Conservation (phyloP, 2,113 vertebrate genomes). For the Columba janthina region DNA sequence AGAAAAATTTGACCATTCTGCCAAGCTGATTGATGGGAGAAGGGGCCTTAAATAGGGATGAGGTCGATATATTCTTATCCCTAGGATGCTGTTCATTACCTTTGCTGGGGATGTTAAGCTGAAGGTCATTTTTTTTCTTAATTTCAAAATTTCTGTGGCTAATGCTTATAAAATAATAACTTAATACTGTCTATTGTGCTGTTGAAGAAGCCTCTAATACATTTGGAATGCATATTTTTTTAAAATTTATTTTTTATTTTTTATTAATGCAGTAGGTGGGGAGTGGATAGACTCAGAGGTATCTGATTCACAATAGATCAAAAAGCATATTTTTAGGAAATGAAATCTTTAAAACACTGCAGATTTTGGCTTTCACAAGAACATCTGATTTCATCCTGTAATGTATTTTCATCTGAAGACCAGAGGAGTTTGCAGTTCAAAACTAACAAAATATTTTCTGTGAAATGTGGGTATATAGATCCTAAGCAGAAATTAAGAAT, state of each 20-base stretch:
- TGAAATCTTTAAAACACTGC: background rate
- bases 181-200: background rate
- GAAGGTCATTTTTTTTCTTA: background rate
- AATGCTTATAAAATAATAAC: background rate
- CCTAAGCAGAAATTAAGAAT: background rate
- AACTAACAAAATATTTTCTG: background rate
- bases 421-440: background rate
- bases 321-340: background rate
- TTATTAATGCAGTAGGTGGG: background rate
- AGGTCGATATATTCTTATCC: background rate
- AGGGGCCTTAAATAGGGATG: background rate
- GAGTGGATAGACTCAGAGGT: background rate
- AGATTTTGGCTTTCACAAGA: background rate
- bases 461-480: background rate
- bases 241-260: background rate
- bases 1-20: background rate
- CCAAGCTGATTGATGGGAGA: background rate
- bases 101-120: background rate
- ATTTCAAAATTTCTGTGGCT: background rate
- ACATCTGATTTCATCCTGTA: background rate
- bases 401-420: background rate
- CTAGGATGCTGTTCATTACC: background rate
- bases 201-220: background rate
- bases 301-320: background rate
- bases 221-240: background rate